A percentile compares a stretch with the other conserved stretches of the same genome.
Evolutionary conservation across 2,888 invertebrate genomes (phyloP).

Genomic region (Clostera curtula): DNA sequence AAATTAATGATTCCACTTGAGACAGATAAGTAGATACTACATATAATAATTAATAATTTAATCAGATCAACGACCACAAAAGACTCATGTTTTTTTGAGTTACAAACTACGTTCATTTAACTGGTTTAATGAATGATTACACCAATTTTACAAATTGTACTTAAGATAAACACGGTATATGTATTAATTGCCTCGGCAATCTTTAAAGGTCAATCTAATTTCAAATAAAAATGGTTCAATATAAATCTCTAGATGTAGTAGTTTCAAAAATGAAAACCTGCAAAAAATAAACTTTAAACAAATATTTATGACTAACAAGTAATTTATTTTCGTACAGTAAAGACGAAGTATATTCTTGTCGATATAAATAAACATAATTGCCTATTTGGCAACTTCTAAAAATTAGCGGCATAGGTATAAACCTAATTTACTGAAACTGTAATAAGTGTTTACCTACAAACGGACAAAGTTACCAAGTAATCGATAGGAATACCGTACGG

Average conservation of each 20-base stretch:
- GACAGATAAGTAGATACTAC: constrained; percentile 45
- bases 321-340: too few species aligned
- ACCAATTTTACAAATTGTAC: constrained; percentile 36
- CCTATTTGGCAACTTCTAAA: too few species aligned
- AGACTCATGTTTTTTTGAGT: constrained; percentile 31
- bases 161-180: constrained; percentile 29
- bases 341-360: too few species aligned
- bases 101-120: constrained; percentile 36
- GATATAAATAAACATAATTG: too few species aligned
- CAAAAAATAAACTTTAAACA: too few species aligned
- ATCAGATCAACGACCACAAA: constrained; percentile 45
- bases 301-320: too few species aligned
- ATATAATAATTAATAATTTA: constrained; percentile 38
- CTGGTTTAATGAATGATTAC: constrained; percentile 24
- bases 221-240: background rate
- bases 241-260: too few species aligned
- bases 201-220: constrained; percentile 13
- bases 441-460: constrained; percentile 32
- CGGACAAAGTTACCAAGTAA: constrained; percentile 25
- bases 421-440: constrained; percentile 28
- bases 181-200: constrained; percentile 17
- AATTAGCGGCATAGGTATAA: constrained; percentile 18
- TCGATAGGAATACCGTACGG: constrained; percentile 29
- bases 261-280: too few species aligned
- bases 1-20: constrained; percentile 61